Evolutionary conservation across 1,140 invertebrate genomes (phyloP).

Genomic region (Mamestra configurata): DNA sequence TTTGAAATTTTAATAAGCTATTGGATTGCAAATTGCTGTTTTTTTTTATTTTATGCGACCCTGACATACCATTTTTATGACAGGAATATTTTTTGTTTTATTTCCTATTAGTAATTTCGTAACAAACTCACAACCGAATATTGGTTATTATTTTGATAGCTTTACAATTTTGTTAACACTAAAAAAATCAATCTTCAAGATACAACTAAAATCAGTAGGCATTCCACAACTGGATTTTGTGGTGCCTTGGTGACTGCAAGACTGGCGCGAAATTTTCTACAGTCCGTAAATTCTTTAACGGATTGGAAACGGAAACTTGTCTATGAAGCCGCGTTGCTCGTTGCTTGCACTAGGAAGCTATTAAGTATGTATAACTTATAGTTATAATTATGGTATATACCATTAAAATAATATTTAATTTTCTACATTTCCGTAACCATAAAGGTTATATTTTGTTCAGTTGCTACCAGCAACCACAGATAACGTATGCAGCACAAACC

Average conservation of each 20-base stretch:
- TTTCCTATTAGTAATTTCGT: not conserved
- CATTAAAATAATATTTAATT: not conserved
- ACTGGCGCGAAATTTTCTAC: too few relatives aligned
- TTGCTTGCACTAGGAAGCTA: too few relatives aligned
- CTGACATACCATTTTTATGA: not conserved
- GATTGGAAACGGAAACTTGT: too few relatives aligned
- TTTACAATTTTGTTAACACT: too few relatives aligned
- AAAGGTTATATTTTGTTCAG: slow-evolving; percentile 5
- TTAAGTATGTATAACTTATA: too few relatives aligned
- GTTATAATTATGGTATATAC: not conserved
- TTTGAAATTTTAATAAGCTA: not conserved
- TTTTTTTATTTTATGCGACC: not conserved
- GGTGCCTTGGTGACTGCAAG: too few relatives aligned
- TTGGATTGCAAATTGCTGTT: slow-evolving; percentile 1
- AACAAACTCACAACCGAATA: not conserved
- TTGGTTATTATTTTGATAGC: too few relatives aligned
- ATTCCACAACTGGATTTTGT: too few relatives aligned
- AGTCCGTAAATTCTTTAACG: too few relatives aligned
- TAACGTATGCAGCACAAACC: slow-evolving; percentile 46
- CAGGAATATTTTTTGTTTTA: not conserved
- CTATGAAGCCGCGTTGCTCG: too few relatives aligned
- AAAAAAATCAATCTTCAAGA: too few relatives aligned
- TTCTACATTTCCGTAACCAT: not conserved
- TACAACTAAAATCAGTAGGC: too few relatives aligned
- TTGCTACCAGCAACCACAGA: slow-evolving; percentile 9